phyloP scores from a whole-genome alignment of 1,140 invertebrate genomes.

The Eufriesea mexicana region DNA sequence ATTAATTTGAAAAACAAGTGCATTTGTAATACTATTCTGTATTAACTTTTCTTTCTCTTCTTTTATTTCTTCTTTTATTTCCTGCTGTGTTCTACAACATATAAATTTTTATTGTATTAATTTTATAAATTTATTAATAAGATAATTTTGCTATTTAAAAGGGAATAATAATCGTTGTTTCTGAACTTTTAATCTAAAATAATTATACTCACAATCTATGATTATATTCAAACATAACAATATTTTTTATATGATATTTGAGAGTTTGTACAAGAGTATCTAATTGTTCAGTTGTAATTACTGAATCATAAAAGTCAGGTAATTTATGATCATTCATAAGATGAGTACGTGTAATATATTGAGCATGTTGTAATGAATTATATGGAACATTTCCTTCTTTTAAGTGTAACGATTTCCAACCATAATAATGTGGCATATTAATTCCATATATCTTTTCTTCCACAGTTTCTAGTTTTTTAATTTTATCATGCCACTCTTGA shows the following conservation, averaged over 20 bases:
- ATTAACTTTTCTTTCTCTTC: not conserved
- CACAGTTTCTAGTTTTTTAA: constrained; percentile 86
- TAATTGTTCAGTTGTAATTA: constrained; percentile 72
- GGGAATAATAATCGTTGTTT: not conserved
- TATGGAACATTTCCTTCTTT: constrained; percentile 85
- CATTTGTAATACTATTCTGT: constrained; percentile 73
- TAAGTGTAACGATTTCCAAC: constrained; percentile 86
- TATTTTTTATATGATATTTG: constrained; percentile 84
- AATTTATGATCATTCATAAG: constrained; percentile 82
- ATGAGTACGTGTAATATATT: constrained; percentile 89
- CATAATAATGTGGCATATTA: constrained; percentile 91
- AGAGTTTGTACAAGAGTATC: constrained; percentile 81
- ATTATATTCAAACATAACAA: constrained; percentile 83
- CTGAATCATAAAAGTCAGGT: constrained; percentile 83
- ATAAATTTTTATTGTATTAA: not conserved
- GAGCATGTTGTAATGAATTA: constrained; percentile 85
- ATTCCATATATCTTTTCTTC: constrained; percentile 92
- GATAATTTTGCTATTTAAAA: not conserved
- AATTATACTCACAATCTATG: constrained; percentile 81
- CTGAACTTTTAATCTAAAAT: not conserved
- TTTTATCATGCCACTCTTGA: constrained; percentile 83
- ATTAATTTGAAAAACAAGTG: constrained; percentile 87
- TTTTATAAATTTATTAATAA: not conserved
- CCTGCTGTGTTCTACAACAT: constrained; percentile 64
- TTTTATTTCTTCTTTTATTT: constrained; percentile 61